Conservation (phyloP, 2,888 invertebrate genomes). For the Hypena proboscidalis region DNA sequence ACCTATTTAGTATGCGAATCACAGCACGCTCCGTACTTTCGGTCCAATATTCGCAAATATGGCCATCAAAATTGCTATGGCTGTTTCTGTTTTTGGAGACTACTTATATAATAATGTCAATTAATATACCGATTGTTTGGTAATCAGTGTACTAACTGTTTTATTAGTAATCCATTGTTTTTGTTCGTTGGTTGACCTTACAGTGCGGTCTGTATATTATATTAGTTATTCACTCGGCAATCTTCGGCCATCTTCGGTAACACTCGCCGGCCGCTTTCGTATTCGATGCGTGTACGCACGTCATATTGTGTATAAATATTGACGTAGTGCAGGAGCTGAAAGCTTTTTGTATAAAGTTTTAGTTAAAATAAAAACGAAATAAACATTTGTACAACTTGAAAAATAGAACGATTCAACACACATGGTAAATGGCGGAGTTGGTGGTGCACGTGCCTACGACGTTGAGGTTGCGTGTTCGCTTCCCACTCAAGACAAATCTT, state of each 20-base stretch:
- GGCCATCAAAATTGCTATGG: conserved; percentile 7
- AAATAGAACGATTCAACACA: no score
- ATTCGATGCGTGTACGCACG: conserved; percentile 42
- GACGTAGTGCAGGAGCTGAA: conserved; percentile 33
- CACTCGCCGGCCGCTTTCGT: conserved; percentile 26
- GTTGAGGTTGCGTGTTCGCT: no score
- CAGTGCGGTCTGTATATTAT: conserved; percentile 40
- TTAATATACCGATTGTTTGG: conserved; percentile 29
- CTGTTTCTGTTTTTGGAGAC: conserved; percentile 12
- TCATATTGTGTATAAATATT: conserved; percentile 42
- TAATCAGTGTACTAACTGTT: conserved; percentile 24
- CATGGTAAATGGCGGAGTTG: no score
- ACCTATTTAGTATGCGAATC: conserved; percentile 8
- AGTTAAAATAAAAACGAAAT: no score
- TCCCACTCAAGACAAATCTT: no score
- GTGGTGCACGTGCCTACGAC: no score
- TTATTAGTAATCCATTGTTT: conserved; percentile 41
- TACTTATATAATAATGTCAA: conserved; percentile 17
- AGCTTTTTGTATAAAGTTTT: background rate
- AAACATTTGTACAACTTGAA: no score
- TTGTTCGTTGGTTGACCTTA: conserved; percentile 25
- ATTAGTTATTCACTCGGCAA: conserved; percentile 45
- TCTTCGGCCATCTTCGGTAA: conserved; percentile 33
- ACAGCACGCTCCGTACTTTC: background rate
- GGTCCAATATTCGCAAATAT: conserved; percentile 9